Evolutionary conservation across 2,797 vertebrate genomes (phyloP), one percentile per base, ranked within the genome.

Genomic region (Epinephelus malabaricus): DNA sequence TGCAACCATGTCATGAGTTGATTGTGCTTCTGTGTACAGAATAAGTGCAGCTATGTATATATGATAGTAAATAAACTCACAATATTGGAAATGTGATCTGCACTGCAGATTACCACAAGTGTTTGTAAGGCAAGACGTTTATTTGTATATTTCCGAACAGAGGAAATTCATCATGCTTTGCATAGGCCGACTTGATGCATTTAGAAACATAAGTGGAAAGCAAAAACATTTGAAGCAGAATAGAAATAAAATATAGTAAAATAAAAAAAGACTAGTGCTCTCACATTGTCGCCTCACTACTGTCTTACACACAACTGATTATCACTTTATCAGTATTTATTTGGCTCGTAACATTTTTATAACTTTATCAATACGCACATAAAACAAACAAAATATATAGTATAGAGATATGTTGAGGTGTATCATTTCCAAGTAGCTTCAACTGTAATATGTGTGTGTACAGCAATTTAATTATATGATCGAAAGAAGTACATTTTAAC

Each of bases 111-210:
- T 25, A 40, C 5, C 43, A 1, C 17, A 21, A 15, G 34, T 19
- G 25, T 55, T 38, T 58, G 5, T 47, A 15, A 46, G n/a, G 18
- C 6, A 62, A 40, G 14, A 8, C 40, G 23, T 66, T 46, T n/a
- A 49, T 43, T 64, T 47, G 11, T 25, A 63, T 6, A 65, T 46
- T 64, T 73, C 30, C 9, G 10, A 34, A 62, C 18, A 78, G 2
- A 19, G 34, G 10, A 19, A 55, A 7, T 34, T 62, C 0, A 46
- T 15, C 17, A 0, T 51, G 3, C 11, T 58, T 55, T 51, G 43
- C 43, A n/a, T 45, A 34, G 43, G 11, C 2, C 12, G n/a, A 40
- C 47, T 0, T 58, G 25, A 25, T 61, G 12, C 19, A 46, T 68
- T 68, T 47, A 19, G 30, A 58, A 49, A 15, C n/a, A 13, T 1